Evolutionary conservation across 1,140 invertebrate species (phyloP).

Genomic region (Zaprionus tsacasi): DNA sequence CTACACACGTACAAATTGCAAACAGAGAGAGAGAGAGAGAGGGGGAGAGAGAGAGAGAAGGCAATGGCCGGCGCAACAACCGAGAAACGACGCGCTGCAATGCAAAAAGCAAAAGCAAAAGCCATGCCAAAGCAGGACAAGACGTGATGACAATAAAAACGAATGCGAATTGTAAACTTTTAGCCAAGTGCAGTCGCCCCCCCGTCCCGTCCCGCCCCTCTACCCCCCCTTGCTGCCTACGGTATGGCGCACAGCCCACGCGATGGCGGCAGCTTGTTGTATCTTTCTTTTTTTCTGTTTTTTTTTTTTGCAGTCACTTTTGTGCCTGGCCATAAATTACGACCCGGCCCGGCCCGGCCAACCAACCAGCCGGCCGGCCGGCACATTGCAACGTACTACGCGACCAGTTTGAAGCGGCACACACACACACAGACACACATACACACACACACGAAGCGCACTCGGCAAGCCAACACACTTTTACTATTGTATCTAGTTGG

Average conservation of each 20-base stretch:
- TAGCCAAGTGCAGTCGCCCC: constrained; percentile 60
- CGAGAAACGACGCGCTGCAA: constrained; percentile 22
- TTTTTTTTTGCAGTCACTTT: constrained; percentile 50
- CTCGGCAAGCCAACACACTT: constrained; percentile 68
- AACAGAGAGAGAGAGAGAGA: background rate
- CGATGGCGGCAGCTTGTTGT: constrained; percentile 40
- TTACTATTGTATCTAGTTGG: constrained; percentile 84
- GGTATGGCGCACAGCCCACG: constrained; percentile 51
- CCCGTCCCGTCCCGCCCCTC: background rate
- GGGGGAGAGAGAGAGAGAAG: background rate
- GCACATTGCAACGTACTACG: constrained; percentile 56
- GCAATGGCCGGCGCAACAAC: constrained; percentile 60
- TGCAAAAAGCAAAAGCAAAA: constrained; percentile 44
- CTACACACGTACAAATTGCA: constrained; percentile 53
- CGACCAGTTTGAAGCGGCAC: constrained; percentile 53
- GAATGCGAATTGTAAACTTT: constrained; percentile 78
- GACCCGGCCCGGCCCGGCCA: constrained; percentile 49
- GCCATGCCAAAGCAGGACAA: constrained; percentile 52
- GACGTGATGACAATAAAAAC: constrained; percentile 78
- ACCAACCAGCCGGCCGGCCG: constrained; percentile 59
- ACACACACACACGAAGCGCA: constrained; percentile 19
- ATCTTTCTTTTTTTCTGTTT: constrained; percentile 20
- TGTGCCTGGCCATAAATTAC: constrained; percentile 66
- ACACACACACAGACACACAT: constrained; percentile 21
- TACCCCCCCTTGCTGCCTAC: background rate